Conservation (phyloP, 2,797 vertebrate genomes). For the Semaprochilodus insignis region DNA sequence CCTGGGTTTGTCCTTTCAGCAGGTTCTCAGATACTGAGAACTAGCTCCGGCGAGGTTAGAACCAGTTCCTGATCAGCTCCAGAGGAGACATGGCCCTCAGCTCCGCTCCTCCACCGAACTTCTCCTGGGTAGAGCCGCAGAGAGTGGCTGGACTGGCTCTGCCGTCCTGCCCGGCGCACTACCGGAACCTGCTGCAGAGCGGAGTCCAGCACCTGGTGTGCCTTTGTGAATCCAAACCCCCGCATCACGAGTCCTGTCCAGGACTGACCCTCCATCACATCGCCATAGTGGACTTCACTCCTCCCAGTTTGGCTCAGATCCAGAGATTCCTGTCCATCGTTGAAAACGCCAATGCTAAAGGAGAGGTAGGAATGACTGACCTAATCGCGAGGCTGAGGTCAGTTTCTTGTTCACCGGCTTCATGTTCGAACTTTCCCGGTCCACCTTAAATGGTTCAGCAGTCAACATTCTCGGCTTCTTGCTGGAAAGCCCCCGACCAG, state of each 20-base stretch:
- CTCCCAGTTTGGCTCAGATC: constrained; percentile 74
- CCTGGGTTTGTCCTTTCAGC: neutral
- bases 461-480: no score
- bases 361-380: constrained; percentile 67
- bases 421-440: no score
- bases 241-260: constrained; percentile 70
- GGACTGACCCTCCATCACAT: constrained; percentile 76
- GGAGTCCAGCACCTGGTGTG: constrained; percentile 82
- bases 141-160: constrained; percentile 79
- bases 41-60: neutral
- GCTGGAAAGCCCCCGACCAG: no score
- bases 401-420: neutral
- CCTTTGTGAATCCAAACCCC: constrained; percentile 73
- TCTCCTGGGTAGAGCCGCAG: constrained; percentile 80
- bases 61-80: neutral
- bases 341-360: constrained; percentile 72
- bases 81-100: constrained; percentile 2
- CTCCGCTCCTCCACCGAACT: constrained; percentile 72
- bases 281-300: constrained; percentile 77
- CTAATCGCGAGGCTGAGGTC: no score
- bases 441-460: no score
- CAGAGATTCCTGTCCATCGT: constrained; percentile 77
- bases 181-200: constrained; percentile 73
- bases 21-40: neutral
- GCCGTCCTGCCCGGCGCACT: constrained; percentile 76